A percentile compares a stretch with the other conserved stretches of the same genome.
phyloP scores from a whole-genome alignment of 1,140 invertebrate genomes.

The Agraylea sexmaculata region DNA sequence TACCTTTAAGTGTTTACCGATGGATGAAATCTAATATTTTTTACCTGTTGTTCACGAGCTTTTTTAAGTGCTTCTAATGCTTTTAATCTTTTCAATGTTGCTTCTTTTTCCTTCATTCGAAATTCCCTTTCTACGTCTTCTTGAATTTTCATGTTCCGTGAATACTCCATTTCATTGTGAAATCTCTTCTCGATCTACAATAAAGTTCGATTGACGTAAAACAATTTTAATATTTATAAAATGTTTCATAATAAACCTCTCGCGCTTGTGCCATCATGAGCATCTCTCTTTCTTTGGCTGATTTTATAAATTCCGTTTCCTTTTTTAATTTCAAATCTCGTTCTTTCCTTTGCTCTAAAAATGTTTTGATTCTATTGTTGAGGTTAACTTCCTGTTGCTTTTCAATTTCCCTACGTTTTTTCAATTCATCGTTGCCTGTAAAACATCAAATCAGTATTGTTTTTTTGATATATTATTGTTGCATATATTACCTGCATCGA shows the following conservation, averaged over 20 bases:
- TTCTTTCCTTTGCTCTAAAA: constrained; percentile 31
- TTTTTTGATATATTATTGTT: constrained; percentile 1
- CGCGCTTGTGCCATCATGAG: constrained; percentile 36
- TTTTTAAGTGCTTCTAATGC: constrained; percentile 37
- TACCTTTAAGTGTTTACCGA: neutral
- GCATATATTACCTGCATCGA: constrained; percentile 29
- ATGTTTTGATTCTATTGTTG: constrained; percentile 31
- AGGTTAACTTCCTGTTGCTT: constrained; percentile 35
- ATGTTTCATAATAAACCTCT: constrained; percentile 25
- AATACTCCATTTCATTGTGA: constrained; percentile 34
- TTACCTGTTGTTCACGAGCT: constrained; percentile 32
- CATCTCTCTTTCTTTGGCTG: constrained; percentile 36
- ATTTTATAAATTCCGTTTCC: constrained; percentile 31
- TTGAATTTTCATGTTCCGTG: constrained; percentile 38
- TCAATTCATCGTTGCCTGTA: constrained; percentile 34
- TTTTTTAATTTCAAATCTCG: constrained; percentile 28
- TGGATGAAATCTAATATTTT: neutral
- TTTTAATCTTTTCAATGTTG: constrained; percentile 35
- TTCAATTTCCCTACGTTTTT: constrained; percentile 35
- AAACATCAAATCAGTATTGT: constrained; percentile 1
- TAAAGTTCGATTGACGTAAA: neutral
- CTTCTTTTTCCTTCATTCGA: constrained; percentile 31
- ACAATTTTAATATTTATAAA: neutral
- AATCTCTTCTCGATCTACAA: constrained; percentile 34
- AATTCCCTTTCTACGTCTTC: constrained; percentile 39